Evolutionary conservation across 2,888 invertebrate genomes (phyloP).

Genomic region (Synanthedon tipuliformis): DNA sequence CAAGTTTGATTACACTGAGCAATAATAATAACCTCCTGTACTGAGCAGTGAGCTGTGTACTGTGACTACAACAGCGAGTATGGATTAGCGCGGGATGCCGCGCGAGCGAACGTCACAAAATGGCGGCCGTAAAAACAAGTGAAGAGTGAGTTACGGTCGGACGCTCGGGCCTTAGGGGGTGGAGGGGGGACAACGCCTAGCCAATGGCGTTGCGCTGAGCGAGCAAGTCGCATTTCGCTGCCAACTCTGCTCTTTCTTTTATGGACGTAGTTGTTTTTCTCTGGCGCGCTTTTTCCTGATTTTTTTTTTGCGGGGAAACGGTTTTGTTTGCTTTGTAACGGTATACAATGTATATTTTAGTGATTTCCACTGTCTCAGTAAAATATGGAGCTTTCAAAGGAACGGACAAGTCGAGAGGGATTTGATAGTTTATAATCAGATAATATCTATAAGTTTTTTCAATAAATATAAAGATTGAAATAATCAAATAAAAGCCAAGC

Average conservation of each 20-base stretch:
- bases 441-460: no score
- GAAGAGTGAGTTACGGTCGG: conserved; percentile 67
- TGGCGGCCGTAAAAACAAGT: conserved; percentile 70
- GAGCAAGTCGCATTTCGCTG: conserved; percentile 52
- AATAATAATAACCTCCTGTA: no score
- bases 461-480: no score
- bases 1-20: no score
- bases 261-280: conserved; percentile 64
- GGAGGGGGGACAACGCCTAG: conserved; percentile 20
- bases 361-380: conserved; percentile 27
- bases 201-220: conserved; percentile 60
- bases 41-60: no score
- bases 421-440: no score
- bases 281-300: conserved; percentile 61
- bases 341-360: conserved; percentile 56
- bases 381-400: conserved; percentile 1
- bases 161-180: conserved; percentile 18
- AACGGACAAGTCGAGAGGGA: no score
- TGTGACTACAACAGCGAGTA: conserved; percentile 11
- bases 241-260: conserved; percentile 69
- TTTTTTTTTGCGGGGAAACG: conserved; percentile 42
- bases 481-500: no score
- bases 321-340: conserved; percentile 52
- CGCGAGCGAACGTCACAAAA: conserved; percentile 67
- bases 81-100: conserved; percentile 60